Evolutionary conservation across 2,888 invertebrate genomes (phyloP).

Genomic region (Sinotaia quadrata): DNA sequence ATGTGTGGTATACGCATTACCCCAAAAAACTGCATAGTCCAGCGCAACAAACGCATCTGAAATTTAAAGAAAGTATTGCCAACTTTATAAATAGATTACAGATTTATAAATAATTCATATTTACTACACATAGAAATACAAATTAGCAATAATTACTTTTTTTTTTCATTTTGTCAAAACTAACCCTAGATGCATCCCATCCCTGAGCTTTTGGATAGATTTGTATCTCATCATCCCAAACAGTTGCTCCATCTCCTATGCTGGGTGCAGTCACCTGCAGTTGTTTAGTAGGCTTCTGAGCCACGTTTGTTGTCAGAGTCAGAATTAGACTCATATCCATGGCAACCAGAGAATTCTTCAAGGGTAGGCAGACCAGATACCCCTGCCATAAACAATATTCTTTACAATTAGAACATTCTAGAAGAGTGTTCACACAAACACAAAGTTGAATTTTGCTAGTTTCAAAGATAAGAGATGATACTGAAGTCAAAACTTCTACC

Average conservation of each 20-base stretch:
- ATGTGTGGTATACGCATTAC: conserved; percentile 31
- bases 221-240: conserved; percentile 45
- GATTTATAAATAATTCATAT: too few relatives aligned
- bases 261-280: conserved; percentile 38
- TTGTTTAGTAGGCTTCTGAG: conserved; percentile 1
- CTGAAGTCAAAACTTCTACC: too few relatives aligned
- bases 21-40: conserved; percentile 31
- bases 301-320: conserved; percentile 4
- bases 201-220: conserved; percentile 1
- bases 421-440: too few relatives aligned
- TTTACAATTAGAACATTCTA: too few relatives aligned
- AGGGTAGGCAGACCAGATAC: conserved; percentile 24
- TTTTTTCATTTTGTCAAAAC: too few relatives aligned
- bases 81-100: neutral
- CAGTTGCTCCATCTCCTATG: conserved; percentile 45
- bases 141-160: too few relatives aligned
- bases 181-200: conserved; percentile 7
- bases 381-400: conserved; percentile 33
- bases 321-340: conserved; percentile 33
- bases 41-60: conserved; percentile 28
- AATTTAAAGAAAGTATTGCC: neutral
- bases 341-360: conserved; percentile 31
- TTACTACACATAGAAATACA: too few relatives aligned
- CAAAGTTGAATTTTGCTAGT: too few relatives aligned
- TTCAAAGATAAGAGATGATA: too few relatives aligned